These are phyloP conservation scores for Ceramica pisi DNA, from an alignment of 2,888 invertebrate species.

Conservation along the genomic window DNA sequence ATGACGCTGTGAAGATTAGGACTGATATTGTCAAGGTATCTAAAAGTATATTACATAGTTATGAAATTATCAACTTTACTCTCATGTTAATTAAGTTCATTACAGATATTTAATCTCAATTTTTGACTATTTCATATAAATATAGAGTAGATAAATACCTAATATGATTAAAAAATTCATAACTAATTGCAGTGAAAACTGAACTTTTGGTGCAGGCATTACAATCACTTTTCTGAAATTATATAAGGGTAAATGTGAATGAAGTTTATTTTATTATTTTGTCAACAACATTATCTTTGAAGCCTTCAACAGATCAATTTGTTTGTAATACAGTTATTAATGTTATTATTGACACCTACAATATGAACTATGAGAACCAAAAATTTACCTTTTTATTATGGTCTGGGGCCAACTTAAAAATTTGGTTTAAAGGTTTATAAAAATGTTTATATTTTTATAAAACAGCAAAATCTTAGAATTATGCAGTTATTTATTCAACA, in stretches of 20 bases:
- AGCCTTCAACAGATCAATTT: no score
- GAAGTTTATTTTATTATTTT: no score
- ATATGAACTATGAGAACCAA: no score
- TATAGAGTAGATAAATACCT: no score
- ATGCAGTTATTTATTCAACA: constrained; percentile 10
- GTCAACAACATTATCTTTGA: no score
- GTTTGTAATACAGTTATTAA: no score
- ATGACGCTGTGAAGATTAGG: constrained; percentile 91
- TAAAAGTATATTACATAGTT: background rate
- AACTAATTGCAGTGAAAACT: background rate
- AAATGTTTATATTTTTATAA: background rate
- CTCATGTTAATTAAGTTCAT: background rate
- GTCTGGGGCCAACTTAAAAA: no score
- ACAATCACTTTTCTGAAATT: no score
- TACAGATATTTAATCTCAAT: background rate
- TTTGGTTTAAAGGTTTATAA: background rate
- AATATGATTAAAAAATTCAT: background rate
- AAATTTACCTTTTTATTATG: no score
- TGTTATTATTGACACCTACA: no score
- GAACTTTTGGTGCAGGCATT: background rate
- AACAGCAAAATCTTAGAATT: background rate
- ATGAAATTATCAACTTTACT: background rate
- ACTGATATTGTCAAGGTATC: constrained; percentile 68
- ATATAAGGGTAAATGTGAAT: no score
- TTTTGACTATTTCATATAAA: no score